Percentiles rank a stretch among this genome's conserved stretches.
Evolutionary conservation across 2,888 invertebrate genomes (phyloP).

Genomic region (Phalangium opilio): DNA sequence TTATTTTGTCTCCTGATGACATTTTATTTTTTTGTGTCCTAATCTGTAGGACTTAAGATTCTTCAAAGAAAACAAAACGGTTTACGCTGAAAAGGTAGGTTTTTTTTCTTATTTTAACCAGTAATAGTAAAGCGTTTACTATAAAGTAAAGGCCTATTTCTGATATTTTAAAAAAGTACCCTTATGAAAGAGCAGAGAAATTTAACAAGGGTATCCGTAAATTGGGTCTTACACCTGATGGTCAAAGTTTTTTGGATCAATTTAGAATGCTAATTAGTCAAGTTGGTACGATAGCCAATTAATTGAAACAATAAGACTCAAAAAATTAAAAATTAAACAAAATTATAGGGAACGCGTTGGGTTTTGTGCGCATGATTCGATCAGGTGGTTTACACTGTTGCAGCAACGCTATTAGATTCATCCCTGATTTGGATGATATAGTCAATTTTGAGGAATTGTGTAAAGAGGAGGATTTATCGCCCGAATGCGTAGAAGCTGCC

Average conservation of each 20-base stretch:
- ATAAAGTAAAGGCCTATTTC: background rate
- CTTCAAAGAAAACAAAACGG: conserved; percentile 55
- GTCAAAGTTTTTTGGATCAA: conserved; percentile 76
- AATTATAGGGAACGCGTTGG: conserved; percentile 62
- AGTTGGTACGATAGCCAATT: conserved; percentile 46
- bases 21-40: no score
- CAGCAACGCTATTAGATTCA: conserved; percentile 74
- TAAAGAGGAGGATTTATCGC: conserved; percentile 42
- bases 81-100: conserved; percentile 41
- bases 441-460: conserved; percentile 48
- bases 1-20: no score
- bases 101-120: background rate
- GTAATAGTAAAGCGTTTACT: no score
- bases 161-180: conserved; percentile 25
- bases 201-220: conserved; percentile 82
- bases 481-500: conserved; percentile 46
- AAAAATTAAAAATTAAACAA: background rate
- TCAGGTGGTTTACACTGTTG: conserved; percentile 86
- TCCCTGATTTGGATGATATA: conserved; percentile 57
- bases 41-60: conserved; percentile 63
- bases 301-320: background rate
- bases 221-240: conserved; percentile 63
- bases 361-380: conserved; percentile 81
- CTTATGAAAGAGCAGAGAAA: conserved; percentile 79
- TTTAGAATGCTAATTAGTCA: conserved; percentile 83